Evolutionary conservation across 2,888 invertebrate species (phyloP).

Genomic region (Molorchus minor): DNA sequence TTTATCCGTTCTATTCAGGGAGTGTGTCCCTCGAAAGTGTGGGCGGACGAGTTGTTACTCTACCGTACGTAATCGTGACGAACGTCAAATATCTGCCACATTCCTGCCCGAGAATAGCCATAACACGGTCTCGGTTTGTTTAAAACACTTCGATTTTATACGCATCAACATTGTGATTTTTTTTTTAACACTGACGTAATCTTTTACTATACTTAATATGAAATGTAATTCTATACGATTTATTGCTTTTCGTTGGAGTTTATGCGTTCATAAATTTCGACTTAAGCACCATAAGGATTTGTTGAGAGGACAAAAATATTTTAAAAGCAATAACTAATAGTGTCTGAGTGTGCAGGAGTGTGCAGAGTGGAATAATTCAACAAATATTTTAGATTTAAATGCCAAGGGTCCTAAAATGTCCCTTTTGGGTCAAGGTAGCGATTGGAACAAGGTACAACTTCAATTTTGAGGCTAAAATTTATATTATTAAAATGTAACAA

Average conservation of each 20-base stretch:
- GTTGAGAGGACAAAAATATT: constrained; percentile 10
- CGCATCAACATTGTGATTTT: constrained; percentile 22
- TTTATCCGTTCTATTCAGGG: constrained; percentile 23
- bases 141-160: constrained; percentile 22
- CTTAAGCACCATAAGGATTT: constrained; percentile 4
- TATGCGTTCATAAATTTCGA: constrained; percentile 20
- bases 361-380: too few relatives aligned
- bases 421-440: too few relatives aligned
- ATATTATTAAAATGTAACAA: too few relatives aligned
- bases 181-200: constrained; percentile 18
- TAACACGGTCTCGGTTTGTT: constrained; percentile 38
- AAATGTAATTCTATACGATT: constrained; percentile 13
- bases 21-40: constrained; percentile 27
- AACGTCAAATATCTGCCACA: constrained; percentile 36
- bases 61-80: constrained; percentile 36
- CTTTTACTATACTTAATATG: constrained; percentile 20
- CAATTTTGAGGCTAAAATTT: too few relatives aligned
- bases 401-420: too few relatives aligned
- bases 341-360: not conserved
- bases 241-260: constrained; percentile 14
- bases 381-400: too few relatives aligned
- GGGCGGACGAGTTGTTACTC: constrained; percentile 42
- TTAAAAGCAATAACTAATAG: constrained; percentile 17
- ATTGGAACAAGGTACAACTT: too few relatives aligned
- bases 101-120: constrained; percentile 37